A percentile compares a stretch with the other conserved stretches of the same genome.
Conservation (phyloP, 2,888 invertebrate genomes). For the Rhopalosiphum nymphaeae region DNA sequence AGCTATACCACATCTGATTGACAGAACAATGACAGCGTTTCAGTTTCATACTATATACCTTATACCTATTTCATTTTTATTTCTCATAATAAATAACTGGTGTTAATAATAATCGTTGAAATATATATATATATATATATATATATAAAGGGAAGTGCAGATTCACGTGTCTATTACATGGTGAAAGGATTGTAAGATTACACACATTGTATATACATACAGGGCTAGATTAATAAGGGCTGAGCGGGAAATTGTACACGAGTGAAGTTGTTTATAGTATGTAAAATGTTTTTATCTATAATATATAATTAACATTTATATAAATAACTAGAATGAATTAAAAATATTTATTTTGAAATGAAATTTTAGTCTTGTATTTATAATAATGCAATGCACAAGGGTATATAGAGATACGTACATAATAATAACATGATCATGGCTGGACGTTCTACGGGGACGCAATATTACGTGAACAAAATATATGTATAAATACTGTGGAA, state of each 20-base stretch:
- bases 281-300: not conserved
- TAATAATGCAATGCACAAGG: not conserved
- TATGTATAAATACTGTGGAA: not conserved
- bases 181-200: not conserved
- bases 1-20: slow-evolving; percentile 39
- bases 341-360: not conserved
- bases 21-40: slow-evolving; percentile 57
- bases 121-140: not conserved
- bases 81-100: slow-evolving; percentile 42
- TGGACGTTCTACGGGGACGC: not conserved
- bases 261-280: not conserved
- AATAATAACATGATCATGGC: not conserved
- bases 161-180: not conserved
- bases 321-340: not conserved
- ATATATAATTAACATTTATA: not conserved
- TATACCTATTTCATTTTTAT: not conserved
- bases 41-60: not conserved
- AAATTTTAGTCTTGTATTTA: not conserved
- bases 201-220: not conserved
- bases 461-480: slow-evolving; percentile 1
- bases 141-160: not conserved
- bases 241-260: not conserved
- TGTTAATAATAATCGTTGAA: slow-evolving; percentile 39
- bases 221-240: not conserved
- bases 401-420: not conserved